Base-by-base conservation (phyloP, 2,888 invertebrate genomes). In the Diplolepis rosae region DNA sequence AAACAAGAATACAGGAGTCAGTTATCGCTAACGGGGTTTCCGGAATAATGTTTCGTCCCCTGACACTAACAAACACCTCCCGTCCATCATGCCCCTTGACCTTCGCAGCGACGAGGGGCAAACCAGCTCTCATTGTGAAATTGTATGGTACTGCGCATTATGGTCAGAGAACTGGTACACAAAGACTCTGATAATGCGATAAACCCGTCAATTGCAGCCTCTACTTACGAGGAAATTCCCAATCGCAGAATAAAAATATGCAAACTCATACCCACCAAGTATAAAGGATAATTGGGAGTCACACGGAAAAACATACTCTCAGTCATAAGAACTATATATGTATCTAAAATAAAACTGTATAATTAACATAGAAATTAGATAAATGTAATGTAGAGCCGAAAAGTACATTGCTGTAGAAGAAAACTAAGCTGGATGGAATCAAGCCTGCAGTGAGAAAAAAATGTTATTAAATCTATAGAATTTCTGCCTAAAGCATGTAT, bases 181-280 rank as follows among this genome's bases (percentile, higher is more conserved):
- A n/a, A n/a, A n/a, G n/a, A n/a, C 7, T 28, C 9, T 66, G 73
- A 72, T 72, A 65, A 50, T 24, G 22, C 52, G 79, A 81, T 83
- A 79, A 78, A 80, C 66, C 75, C 78, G 80, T 85, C 81, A 79
- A 80, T 82, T 76, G 81, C 80, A 77, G 81, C 75, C 76, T 81
- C 80, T 80, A 81, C 79, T 82, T 82, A 82, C 79, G 72, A 39
- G 75, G 75, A 77, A 80, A 80, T 80, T 79, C 73, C 70, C 77
- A 51, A 67, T 30, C 73, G n/a, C n/a, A n/a, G 48, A 27, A 48
- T 48, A 32, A 72, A 72, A 48, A 61, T 61, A 65, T 66, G 52
- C 66, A 35, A 48, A 56, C 61, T 48, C 28, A 7, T 4, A 27
- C 45, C 7, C 39, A 6, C 27, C 28, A 45, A 45, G 22, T 32